These are phyloP conservation scores for Phylloscopus collybita DNA, from an alignment of 2,797 vertebrate genomes.

Conservation along the genomic window DNA sequence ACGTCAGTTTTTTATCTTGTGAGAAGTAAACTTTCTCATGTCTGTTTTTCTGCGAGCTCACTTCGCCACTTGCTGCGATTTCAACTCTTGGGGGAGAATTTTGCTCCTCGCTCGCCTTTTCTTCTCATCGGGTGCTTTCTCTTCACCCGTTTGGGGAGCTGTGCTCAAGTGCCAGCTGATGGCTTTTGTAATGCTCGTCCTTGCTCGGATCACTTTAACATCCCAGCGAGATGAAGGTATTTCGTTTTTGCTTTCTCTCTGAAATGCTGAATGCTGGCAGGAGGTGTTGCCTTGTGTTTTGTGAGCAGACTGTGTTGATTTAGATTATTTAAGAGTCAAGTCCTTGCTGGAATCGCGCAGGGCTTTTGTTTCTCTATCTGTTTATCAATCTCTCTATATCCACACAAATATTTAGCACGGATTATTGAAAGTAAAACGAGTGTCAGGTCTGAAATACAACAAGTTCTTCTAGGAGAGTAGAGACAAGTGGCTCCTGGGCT, in stretches of 20 bases:
- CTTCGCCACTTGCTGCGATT: conserved; percentile 59
- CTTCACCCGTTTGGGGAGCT: conserved; percentile 9
- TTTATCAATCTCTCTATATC: neutral
- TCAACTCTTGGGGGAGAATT: conserved; percentile 21
- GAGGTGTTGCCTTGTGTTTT: neutral
- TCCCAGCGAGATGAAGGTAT: conserved; percentile 36
- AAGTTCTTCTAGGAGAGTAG: neutral
- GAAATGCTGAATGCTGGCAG: neutral
- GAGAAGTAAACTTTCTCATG: conserved; percentile 72
- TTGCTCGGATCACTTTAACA: neutral
- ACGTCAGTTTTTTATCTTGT: conserved; percentile 71
- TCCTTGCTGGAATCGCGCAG: neutral
- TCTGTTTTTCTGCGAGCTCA: conserved; percentile 35
- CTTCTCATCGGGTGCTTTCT: conserved; percentile 19
- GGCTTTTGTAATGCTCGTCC: neutral
- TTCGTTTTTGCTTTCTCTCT: conserved; percentile 9
- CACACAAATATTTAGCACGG: neutral
- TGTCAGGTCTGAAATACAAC: neutral
- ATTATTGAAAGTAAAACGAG: neutral
- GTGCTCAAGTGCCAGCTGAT: conserved; percentile 29
- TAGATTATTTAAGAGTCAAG: neutral
- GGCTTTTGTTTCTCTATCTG: neutral
- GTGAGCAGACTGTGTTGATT: neutral
- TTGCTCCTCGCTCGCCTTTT: neutral
- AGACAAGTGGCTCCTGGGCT: neutral